Evolutionary conservation across 1,140 invertebrate genomes (phyloP), one percentile per base, ranked within the genome.

Genomic region (Heliothis virescens): DNA sequence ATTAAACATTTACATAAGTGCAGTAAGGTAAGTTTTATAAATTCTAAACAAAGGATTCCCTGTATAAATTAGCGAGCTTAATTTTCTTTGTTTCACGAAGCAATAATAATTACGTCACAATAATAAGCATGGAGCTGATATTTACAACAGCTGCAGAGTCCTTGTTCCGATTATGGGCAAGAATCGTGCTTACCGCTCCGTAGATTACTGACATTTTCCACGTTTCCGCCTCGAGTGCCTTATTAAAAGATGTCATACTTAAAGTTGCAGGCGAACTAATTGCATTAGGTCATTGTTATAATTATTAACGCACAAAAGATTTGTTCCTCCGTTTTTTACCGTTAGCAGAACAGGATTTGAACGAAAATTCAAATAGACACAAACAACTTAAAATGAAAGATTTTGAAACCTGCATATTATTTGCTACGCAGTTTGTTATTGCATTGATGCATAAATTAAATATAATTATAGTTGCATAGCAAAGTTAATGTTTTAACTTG

Each of bases 121-220:
- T 92, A 89, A 91, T 92, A 88, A 91, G 84, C 86, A 88, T 91
- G 89, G 86, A 87, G 83, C 87, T 86, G 89, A 92, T 94, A 93
- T 93, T 92, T 89, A 91, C 91, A 89, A 89, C 91, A 94, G 92
- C 91, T 94, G 93, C 88, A 62, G 77, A 92, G 92, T 91, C 92
- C 93, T 94, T 93, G 92, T 93, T 88, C 93, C 91, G 89, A 92
- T 94, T 94, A 93, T 92, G 91, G 92, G 80, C 90, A 92, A 91
- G 89, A 93, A 87, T 94, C 92, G 92, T 94, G 91, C 91, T 88
- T 88, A 81, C 80, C 76, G 87, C 87, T 87, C 85, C 81, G 84
- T 90, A 92, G 87, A 94, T 93, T 92, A 90, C 92, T 91, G 89
- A 93, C 91, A 94, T 94, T 94, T 93, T 94, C 91, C 88, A 92